phyloP scores from a whole-genome alignment of 2,888 invertebrate species.

The Lutraria lutraria region DNA sequence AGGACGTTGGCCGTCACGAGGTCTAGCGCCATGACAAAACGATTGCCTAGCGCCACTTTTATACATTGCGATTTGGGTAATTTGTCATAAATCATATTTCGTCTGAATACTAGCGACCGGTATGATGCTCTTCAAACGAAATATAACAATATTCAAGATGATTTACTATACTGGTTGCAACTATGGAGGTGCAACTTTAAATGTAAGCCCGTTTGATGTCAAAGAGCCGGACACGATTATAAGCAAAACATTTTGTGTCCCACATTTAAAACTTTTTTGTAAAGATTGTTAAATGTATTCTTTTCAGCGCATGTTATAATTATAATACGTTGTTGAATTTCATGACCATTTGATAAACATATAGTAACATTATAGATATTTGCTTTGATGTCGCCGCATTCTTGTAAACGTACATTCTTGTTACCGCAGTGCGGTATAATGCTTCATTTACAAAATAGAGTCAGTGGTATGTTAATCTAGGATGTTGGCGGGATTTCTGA shows the following conservation, averaged over 20 bases:
- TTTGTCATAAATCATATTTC: conserved; percentile 43
- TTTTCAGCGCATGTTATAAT: not conserved
- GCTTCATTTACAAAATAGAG: not conserved
- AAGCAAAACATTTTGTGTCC: not conserved
- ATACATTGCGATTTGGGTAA: conserved; percentile 16
- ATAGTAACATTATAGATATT: not conserved
- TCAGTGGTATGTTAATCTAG: too few relatives aligned
- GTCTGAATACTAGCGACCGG: conserved; percentile 34
- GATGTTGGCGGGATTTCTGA: too few relatives aligned
- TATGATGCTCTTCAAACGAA: conserved; percentile 47
- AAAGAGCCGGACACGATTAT: not conserved
- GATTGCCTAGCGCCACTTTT: conserved; percentile 27
- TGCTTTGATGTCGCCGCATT: conserved; percentile 13
- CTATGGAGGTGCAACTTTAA: conserved; percentile 32
- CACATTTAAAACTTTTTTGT: not conserved
- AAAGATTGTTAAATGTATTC: not conserved
- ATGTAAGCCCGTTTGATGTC: conserved; percentile 28
- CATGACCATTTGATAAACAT: conserved; percentile 10
- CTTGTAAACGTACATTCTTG: conserved; percentile 3
- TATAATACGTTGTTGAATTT: conserved; percentile 12
- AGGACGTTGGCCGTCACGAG: conserved; percentile 41
- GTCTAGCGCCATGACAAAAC: conserved; percentile 34
- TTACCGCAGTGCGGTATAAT: not conserved
- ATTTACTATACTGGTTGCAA: conserved; percentile 40
- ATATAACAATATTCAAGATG: conserved; percentile 43